These are phyloP conservation scores for Lophotis ruficrista DNA, from an alignment of 2,113 vertebrate genomes.

Conservation along the genomic window DNA sequence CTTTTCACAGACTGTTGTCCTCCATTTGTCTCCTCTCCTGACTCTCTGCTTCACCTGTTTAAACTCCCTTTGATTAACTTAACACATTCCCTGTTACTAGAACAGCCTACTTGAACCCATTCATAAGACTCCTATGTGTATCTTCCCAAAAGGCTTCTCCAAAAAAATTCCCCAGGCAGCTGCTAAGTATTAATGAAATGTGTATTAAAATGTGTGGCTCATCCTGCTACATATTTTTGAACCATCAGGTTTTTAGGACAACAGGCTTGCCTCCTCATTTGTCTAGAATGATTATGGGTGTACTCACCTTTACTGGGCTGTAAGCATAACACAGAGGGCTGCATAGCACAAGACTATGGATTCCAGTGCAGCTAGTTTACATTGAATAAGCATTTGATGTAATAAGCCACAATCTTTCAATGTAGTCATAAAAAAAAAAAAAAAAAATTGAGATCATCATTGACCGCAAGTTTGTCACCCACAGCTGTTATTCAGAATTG, in stretches of 20 bases:
- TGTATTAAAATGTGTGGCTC: background rate
- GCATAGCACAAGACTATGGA: background rate
- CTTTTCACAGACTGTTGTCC: background rate
- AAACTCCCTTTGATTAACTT: background rate
- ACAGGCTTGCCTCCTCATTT: background rate
- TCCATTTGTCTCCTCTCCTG: background rate
- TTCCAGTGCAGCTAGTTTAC: background rate
- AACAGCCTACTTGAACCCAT: background rate
- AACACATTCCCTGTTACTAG: background rate
- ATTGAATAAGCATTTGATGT: background rate
- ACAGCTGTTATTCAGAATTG: background rate
- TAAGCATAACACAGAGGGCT: background rate
- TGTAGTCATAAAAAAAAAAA: background rate
- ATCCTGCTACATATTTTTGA: background rate
- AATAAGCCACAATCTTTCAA: background rate
- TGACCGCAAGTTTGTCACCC: background rate
- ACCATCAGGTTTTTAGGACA: background rate
- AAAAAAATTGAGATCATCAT: background rate
- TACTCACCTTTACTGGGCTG: background rate
- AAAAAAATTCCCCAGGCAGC: background rate
- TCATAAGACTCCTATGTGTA: background rate
- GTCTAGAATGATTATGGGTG: background rate
- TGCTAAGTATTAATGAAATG: background rate
- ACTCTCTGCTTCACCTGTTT: background rate
- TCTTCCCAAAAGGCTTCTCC: background rate